Conservation (phyloP, 1,140 invertebrate genomes). For the Batillaria attramentaria region DNA sequence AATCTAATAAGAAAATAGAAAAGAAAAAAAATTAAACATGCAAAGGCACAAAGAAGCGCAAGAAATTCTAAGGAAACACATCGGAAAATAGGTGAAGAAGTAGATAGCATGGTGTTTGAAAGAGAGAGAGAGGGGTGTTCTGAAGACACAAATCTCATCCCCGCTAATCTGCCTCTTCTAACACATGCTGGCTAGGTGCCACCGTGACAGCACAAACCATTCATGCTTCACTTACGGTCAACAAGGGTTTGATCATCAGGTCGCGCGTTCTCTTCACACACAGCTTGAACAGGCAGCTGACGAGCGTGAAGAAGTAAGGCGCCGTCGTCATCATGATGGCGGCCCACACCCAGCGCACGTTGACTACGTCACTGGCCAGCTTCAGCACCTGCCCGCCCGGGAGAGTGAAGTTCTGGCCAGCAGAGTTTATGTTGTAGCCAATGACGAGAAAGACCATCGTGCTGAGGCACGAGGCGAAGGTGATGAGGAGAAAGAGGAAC, state of each 20-base stretch:
- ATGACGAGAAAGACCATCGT: conserved; percentile 28
- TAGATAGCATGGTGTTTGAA: too few relatives aligned
- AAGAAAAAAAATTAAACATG: too few relatives aligned
- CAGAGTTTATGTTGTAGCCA: conserved; percentile 28
- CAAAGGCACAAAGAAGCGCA: too few relatives aligned
- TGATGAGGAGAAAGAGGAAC: conserved; percentile 18
- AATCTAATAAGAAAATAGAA: too few relatives aligned
- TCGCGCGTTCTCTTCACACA: conserved; percentile 1
- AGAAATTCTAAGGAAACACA: too few relatives aligned
- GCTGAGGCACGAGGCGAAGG: background rate
- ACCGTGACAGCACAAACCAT: background rate
- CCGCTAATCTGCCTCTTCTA: background rate
- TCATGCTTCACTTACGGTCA: conserved; percentile 5
- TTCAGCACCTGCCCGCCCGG: background rate
- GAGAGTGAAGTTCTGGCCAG: conserved; percentile 3
- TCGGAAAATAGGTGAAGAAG: too few relatives aligned
- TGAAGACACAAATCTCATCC: background rate
- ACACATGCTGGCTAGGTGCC: background rate
- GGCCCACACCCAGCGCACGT: conserved; percentile 29
- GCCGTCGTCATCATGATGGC: conserved; percentile 20
- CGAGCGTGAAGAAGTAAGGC: conserved; percentile 24
- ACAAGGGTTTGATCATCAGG: background rate
- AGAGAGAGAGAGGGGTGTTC: background rate
- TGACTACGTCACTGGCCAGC: background rate
- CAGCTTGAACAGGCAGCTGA: background rate